Percentiles rank a stretch among this genome's conserved stretches.
Conservation (phyloP, 2,888 invertebrate genomes). For the Congeria kusceri region DNA sequence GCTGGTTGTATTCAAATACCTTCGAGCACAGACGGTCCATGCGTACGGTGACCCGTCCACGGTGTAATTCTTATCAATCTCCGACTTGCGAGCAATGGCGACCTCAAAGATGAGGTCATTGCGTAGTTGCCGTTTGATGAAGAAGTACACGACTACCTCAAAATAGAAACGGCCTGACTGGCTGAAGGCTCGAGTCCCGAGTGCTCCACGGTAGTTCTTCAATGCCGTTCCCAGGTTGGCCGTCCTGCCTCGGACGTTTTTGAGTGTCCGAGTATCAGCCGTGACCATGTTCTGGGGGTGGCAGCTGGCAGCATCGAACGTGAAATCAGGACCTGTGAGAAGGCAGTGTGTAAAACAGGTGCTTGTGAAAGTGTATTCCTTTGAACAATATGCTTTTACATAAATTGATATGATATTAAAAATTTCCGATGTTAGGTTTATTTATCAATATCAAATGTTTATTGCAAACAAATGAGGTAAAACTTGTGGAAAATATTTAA, state of each 20-base stretch:
- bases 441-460: no score
- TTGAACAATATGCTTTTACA: no score
- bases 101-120: slow-evolving; percentile 72
- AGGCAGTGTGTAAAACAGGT: background rate
- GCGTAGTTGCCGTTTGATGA: slow-evolving; percentile 67
- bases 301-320: slow-evolving; percentile 47
- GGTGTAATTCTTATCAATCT: slow-evolving; percentile 70
- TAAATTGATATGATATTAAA: no score
- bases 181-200: slow-evolving; percentile 62
- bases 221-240: slow-evolving; percentile 50
- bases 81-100: slow-evolving; percentile 62
- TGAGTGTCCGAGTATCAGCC: slow-evolving; percentile 53
- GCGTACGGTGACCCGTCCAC: slow-evolving; percentile 66
- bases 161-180: slow-evolving; percentile 66
- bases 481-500: no score
- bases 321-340: slow-evolving; percentile 66
- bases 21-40: slow-evolving; percentile 65
- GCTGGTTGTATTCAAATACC: no score
- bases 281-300: slow-evolving; percentile 67
- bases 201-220: slow-evolving; percentile 68
- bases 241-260: slow-evolving; percentile 61
- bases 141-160: slow-evolving; percentile 66
- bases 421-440: no score
- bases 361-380: no score
- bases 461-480: no score